Evolutionary conservation across 2,888 invertebrate species (phyloP).

Genomic region (Melitaea athalia): DNA sequence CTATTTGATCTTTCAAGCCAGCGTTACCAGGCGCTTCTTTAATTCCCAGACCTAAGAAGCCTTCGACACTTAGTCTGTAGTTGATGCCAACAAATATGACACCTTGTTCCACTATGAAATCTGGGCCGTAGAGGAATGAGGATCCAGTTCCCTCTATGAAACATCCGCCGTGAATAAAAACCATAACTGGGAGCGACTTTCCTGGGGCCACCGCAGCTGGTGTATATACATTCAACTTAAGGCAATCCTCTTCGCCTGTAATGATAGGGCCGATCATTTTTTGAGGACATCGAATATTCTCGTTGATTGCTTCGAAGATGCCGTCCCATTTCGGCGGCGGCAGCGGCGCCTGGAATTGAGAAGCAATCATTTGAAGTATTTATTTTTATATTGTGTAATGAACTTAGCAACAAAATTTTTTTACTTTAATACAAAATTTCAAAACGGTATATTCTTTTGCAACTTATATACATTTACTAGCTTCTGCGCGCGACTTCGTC

Average conservation of each 20-base stretch:
- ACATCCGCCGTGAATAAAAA: constrained; percentile 85
- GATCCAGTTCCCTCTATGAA: constrained; percentile 83
- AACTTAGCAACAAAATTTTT: too few species aligned
- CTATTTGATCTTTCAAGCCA: constrained; percentile 80
- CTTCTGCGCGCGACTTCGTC: too few species aligned
- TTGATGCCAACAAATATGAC: constrained; percentile 83
- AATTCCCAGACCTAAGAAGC: constrained; percentile 84
- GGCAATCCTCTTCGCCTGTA: constrained; percentile 64
- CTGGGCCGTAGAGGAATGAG: constrained; percentile 82
- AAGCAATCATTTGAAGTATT: neutral
- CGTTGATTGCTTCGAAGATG: constrained; percentile 66
- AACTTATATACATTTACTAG: too few species aligned
- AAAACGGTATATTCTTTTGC: too few species aligned
- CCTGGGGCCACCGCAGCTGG: constrained; percentile 52
- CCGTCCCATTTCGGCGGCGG: constrained; percentile 70
- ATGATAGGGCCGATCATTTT: constrained; percentile 54
- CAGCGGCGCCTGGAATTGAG: constrained; percentile 66
- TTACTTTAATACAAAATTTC: too few species aligned
- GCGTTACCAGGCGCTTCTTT: constrained; percentile 85
- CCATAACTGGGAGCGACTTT: constrained; percentile 80
- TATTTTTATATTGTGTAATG: too few species aligned
- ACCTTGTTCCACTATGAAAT: constrained; percentile 81
- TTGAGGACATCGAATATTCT: constrained; percentile 65
- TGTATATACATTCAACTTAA: constrained; percentile 68
- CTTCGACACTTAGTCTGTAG: constrained; percentile 82